phyloP scores from a whole-genome alignment of 2,888 invertebrate species.

The Caenorhabditis angaria region DNA sequence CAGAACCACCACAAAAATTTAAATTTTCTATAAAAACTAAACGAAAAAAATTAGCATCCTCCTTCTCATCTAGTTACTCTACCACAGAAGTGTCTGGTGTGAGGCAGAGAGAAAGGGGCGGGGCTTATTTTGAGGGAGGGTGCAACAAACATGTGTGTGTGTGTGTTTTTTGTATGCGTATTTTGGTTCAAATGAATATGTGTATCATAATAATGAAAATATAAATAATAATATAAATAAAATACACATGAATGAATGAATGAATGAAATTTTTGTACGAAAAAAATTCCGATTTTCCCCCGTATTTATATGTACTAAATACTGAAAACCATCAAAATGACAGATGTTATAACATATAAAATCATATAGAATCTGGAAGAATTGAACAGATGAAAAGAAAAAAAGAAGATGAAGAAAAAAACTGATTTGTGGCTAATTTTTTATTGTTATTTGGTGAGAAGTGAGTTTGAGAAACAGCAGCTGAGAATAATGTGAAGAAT shows the following conservation, averaged over 20 bases:
- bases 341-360: not conserved
- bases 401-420: not conserved
- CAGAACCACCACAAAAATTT: no score
- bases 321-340: not conserved
- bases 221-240: no score
- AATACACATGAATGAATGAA: not conserved
- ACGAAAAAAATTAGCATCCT: no score
- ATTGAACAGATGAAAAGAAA: not conserved
- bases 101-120: not conserved
- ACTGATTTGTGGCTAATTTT: constrained; percentile 2
- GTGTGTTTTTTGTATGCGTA: constrained; percentile 4
- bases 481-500: not conserved
- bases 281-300: no score
- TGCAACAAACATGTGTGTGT: no score
- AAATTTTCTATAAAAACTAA: no score
- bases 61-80: not conserved
- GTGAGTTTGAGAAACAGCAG: not conserved
- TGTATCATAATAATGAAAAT: no score
- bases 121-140: not conserved
- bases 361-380: not conserved
- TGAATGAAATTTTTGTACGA: not conserved
- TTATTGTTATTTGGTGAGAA: constrained; percentile 2
- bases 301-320: constrained; percentile 4
- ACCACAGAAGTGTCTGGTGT: constrained; percentile 2
- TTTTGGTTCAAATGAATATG: not conserved